Evolutionary conservation across 2,888 invertebrate genomes (phyloP), one percentile per base, ranked within the genome.

Genomic region (Melikaiella ostensackeni): DNA sequence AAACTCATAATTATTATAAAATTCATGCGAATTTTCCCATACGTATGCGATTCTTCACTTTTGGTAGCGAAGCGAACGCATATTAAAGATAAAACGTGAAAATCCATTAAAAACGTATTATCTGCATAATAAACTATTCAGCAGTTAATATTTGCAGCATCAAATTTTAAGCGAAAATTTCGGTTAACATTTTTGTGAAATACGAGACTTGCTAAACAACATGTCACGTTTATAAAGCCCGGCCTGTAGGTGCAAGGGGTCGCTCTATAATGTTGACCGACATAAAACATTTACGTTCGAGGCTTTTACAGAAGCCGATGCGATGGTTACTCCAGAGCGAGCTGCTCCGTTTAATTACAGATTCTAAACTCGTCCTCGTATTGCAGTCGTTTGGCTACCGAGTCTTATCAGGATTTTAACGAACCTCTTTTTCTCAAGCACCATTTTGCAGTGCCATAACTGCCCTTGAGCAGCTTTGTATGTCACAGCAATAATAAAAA

Each of bases 301-400:
- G 78, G 80, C 57, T 42, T 57, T 35, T 55, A 50, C n/a, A 76
- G 77, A 77, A 77, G 78, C 78, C 77, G 59, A 64, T 33, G 82
- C 77, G 62, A 64, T 33, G 81, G 79, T 78, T 78, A 78, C 80
- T 82, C n/a, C n/a, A 55, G 30, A n/a, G 30, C 77, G 75, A 84
- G 81, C 80, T 81, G 81, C 82, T 80, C 76, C 83, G 85, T 86
- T 88, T 88, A 87, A 88, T 88, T 88, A 88, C 87, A 79, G 80
- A 86, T 88, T 86, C 85, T 82, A 83, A 84, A 83, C 82, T 82
- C 77, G 78, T 76, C 79, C 80, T 80, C 76, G 77, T 81, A 64
- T 73, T 35, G 73, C 76, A 79, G 79, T 79, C 75, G 76, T 84
- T 85, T 81, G 81, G 83, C 80, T 85, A 80, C 75, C 78, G 75